These are phyloP conservation scores for Tridacna gigas DNA, from an alignment of 2,888 invertebrate species.

Conservation along the genomic window DNA sequence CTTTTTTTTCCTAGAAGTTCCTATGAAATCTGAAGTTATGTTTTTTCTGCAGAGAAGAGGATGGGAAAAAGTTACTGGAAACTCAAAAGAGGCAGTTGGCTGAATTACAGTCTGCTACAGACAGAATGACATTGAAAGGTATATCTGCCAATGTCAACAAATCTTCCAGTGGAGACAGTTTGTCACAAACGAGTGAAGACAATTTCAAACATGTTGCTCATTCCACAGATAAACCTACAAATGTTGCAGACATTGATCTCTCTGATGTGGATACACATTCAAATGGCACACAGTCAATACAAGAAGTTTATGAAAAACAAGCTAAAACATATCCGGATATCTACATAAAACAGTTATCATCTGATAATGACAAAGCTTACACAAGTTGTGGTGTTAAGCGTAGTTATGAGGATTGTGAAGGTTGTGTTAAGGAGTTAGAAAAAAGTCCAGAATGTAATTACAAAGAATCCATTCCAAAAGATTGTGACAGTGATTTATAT, in stretches of 20 bases:
- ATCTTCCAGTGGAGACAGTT: neutral
- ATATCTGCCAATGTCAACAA: neutral
- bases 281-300: too few species aligned
- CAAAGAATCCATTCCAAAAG: too few species aligned
- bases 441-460: too few species aligned
- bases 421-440: neutral
- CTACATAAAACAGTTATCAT: neutral
- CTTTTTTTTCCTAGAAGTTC: neutral
- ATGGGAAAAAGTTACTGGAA: constrained; percentile 8
- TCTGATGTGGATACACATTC: too few species aligned
- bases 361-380: neutral
- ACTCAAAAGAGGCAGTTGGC: neutral
- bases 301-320: neutral
- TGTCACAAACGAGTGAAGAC: neutral
- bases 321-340: constrained; percentile 9
- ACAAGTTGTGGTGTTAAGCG: neutral
- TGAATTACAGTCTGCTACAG: neutral
- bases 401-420: neutral
- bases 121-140: too few species aligned
- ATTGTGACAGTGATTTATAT: too few species aligned
- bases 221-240: too few species aligned
- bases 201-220: neutral
- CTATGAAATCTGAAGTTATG: neutral
- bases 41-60: neutral
- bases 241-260: too few species aligned